A percentile compares a stretch with the other conserved stretches of the same genome.
Evolutionary conservation across 2,113 vertebrate species (phyloP).

Genomic region (Laticauda laticaudata): DNA sequence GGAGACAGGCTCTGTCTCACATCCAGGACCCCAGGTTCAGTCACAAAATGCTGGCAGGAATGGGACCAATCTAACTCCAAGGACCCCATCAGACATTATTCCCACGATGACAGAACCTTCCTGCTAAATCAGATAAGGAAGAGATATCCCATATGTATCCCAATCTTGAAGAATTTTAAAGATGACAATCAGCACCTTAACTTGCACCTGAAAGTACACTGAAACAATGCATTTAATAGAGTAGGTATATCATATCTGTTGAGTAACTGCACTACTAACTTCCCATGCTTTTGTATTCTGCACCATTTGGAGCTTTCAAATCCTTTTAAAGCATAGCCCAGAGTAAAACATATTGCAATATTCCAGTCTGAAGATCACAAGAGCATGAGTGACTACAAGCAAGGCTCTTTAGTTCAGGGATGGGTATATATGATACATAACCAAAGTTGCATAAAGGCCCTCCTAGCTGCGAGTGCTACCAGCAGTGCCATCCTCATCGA

Average conservation of each 20-base stretch:
- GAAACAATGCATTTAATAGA: background rate
- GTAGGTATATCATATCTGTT: background rate
- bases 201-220: background rate
- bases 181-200: background rate
- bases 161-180: background rate
- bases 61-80: background rate
- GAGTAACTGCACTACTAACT: background rate
- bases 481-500: background rate
- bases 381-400: background rate
- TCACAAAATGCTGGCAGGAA: background rate
- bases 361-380: background rate
- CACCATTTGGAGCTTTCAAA: background rate
- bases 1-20: background rate
- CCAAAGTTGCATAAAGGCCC: background rate
- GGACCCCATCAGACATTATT: background rate
- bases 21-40: background rate
- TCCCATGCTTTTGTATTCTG: background rate
- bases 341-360: background rate
- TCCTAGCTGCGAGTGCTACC: background rate
- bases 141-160: background rate
- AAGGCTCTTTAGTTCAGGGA: background rate
- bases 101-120: background rate
- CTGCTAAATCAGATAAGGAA: background rate
- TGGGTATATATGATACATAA: background rate
- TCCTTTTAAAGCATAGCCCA: background rate